Evolutionary conservation across 2,113 vertebrate genomes (phyloP).

Genomic region (Pollimyrus isidori): DNA sequence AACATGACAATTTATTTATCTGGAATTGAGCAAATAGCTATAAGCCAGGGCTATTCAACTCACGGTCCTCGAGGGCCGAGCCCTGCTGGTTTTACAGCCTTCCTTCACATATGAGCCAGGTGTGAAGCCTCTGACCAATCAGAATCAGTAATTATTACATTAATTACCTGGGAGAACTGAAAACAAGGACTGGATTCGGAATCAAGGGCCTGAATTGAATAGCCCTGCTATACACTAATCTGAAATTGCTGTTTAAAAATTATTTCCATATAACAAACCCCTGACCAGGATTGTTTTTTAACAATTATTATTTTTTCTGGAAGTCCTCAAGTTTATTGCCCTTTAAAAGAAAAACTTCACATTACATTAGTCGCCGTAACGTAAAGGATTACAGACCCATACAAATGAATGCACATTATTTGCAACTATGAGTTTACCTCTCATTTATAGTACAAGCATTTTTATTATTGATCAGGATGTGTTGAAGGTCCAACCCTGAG

Average conservation of each 20-base stretch:
- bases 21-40: not conserved
- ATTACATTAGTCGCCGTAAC: not conserved
- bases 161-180: no score
- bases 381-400: not conserved
- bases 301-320: not conserved
- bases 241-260: not conserved
- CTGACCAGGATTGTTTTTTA: not conserved
- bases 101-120: no score
- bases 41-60: no score
- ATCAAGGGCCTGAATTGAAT: no score
- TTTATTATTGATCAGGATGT: not conserved
- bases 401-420: not conserved
- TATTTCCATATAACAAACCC: not conserved
- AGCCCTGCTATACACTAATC: no score
- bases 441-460: not conserved
- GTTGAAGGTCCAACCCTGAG: not conserved
- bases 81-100: no score
- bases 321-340: not conserved
- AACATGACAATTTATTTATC: not conserved
- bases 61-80: no score
- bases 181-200: no score
- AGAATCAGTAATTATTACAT: no score
- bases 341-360: not conserved
- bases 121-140: no score
- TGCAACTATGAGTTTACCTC: not conserved